Evolutionary conservation across 2,888 invertebrate genomes (phyloP).

Genomic region (Spicauda simplicius): DNA sequence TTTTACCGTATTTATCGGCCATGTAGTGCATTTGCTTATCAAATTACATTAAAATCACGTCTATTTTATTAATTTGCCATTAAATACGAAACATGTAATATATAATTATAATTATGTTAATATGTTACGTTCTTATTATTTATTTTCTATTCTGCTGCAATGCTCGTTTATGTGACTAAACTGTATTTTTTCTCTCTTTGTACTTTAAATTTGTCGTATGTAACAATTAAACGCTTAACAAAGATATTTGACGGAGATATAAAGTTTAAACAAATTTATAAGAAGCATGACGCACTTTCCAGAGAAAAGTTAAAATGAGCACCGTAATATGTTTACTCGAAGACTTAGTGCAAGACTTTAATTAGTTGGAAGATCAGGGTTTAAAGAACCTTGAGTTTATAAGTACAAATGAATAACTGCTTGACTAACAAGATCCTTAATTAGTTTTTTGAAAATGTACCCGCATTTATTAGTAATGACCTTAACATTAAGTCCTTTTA

Average conservation of each 20-base stretch:
- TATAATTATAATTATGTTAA: too few species aligned
- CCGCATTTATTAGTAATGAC: too few species aligned
- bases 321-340: slow-evolving; percentile 12
- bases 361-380: slow-evolving; percentile 18
- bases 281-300: not conserved
- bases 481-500: not conserved
- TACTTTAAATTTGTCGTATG: too few species aligned
- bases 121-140: too few species aligned
- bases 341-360: slow-evolving; percentile 7
- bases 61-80: too few species aligned
- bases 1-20: too few species aligned
- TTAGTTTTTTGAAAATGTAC: not conserved
- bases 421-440: not conserved
- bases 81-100: too few species aligned
- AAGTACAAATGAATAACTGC: slow-evolving; percentile 1
- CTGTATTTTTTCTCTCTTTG: too few species aligned
- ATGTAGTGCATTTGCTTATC: too few species aligned
- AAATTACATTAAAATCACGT: too few species aligned
- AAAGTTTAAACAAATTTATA: not conserved
- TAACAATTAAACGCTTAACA: not conserved
- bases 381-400: slow-evolving; percentile 9
- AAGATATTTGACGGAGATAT: not conserved
- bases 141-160: too few species aligned
- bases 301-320: slow-evolving; percentile 6
- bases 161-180: too few species aligned